Evolutionary conservation across 2,888 invertebrate species (phyloP).

Genomic region (Papilio gigon): DNA sequence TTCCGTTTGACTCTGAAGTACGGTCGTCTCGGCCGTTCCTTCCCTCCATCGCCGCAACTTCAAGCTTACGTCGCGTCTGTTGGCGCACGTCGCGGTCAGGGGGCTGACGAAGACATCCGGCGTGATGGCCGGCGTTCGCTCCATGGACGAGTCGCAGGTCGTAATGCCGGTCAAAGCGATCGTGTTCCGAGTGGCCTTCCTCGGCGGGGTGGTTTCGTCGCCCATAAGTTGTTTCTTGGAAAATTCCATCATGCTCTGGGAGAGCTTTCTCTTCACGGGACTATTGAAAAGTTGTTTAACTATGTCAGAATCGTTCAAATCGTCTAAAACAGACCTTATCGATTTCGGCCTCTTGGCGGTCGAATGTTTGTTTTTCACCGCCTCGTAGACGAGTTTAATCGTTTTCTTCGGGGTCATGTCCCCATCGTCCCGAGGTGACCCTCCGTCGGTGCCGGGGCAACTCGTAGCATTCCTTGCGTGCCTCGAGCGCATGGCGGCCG

Average conservation of each 20-base stretch:
- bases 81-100: slow-evolving; percentile 55
- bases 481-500: slow-evolving; percentile 37
- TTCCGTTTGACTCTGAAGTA: slow-evolving; percentile 58
- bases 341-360: slow-evolving; percentile 78
- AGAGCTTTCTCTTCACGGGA: slow-evolving; percentile 77
- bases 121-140: slow-evolving; percentile 54
- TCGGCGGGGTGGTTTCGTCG: slow-evolving; percentile 51
- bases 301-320: slow-evolving; percentile 69
- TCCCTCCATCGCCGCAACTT: slow-evolving; percentile 58
- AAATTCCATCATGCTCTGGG: slow-evolving; percentile 76
- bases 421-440: slow-evolving; percentile 50
- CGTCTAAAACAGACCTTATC: slow-evolving; percentile 73
- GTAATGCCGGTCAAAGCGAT: slow-evolving; percentile 51
- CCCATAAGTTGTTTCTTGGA: slow-evolving; percentile 60
- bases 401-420: slow-evolving; percentile 70
- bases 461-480: slow-evolving; percentile 44
- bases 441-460: slow-evolving; percentile 44
- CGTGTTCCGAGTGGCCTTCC: slow-evolving; percentile 54
- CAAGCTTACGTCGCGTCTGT: slow-evolving; percentile 58
- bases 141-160: slow-evolving; percentile 53
- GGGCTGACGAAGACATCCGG: slow-evolving; percentile 70
- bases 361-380: slow-evolving; percentile 74
- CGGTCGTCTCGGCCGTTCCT: slow-evolving; percentile 57
- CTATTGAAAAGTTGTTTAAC: slow-evolving; percentile 76
- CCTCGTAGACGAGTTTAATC: slow-evolving; percentile 63